Base-by-base conservation (phyloP, 2,888 invertebrate genomes). In the Trisateles emortualis region DNA sequence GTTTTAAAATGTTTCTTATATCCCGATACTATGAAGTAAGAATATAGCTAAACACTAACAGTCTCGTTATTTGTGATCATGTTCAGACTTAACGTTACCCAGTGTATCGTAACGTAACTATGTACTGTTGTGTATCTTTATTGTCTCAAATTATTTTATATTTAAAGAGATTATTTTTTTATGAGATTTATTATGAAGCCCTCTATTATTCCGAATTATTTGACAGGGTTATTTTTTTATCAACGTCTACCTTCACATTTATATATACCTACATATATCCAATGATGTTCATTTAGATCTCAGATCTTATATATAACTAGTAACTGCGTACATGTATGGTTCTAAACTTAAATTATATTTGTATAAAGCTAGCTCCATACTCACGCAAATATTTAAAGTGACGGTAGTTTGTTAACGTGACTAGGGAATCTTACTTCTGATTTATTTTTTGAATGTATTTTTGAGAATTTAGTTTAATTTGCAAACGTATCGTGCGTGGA, bases 1-100 rank as follows among this genome's bases (percentile, higher is more conserved):
- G n/a, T 30, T 14, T 14, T 22, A 39, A 29, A 30, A 30, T 47
- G 30, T 30, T 47, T 14, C 5, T 30, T 39, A 30, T 39, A 44
- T n/a, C 10, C 8, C 5, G 11, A 19, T 41, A 5, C 9, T 33
- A 22, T 32, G 22, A 11, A 17, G 13, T n/a, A 10, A 24, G 22
- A 44, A 9, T 24, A 14, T 2, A 26, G 26, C 6, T 6, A 8
- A 26, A 6, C 8, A 26, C 19, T 19, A 11, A 32, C 32, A 32
- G n/a, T 35, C 11, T 32, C 35, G 16, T 16, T 9, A 35, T 35
- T 9, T 14, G 11, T 2, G 3, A 33, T 35, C 17, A 4, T 3
- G 3, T 19, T n/a, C n/a, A 14, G 13, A 2, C 16, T 35, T 9
- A 13, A 16, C 6, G 16, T 14, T 17, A 5, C 16, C 16, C 35